phyloP scores from a whole-genome alignment of 1,140 invertebrate species.

The Trichomalopsis sarcophagae region DNA sequence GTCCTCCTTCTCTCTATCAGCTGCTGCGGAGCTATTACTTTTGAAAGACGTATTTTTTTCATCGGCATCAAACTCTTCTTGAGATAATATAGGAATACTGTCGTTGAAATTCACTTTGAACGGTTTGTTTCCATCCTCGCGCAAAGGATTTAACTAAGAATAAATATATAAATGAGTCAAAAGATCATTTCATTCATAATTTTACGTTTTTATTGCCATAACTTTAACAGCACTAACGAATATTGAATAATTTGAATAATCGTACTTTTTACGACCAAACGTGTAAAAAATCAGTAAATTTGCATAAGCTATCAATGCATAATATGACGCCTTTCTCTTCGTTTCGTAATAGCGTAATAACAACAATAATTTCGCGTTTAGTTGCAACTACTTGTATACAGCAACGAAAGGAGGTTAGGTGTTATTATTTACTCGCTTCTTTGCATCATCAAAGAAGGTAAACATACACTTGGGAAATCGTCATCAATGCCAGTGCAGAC shows the following conservation, averaged over 20 bases:
- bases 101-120: constrained; percentile 69
- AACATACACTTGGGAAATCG: not conserved
- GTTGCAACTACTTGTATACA: too few relatives aligned
- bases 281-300: not conserved
- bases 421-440: not conserved
- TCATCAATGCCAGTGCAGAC: not conserved
- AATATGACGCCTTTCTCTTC: not conserved
- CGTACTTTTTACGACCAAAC: not conserved
- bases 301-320: not conserved
- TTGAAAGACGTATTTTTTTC: constrained; percentile 62
- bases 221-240: not conserved
- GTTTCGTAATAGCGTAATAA: not conserved
- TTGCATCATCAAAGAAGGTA: not conserved
- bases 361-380: not conserved
- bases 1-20: constrained; percentile 70
- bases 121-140: constrained; percentile 63
- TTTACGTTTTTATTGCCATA: constrained; percentile 7
- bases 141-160: constrained; percentile 12
- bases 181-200: not conserved
- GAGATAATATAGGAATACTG: constrained; percentile 65
- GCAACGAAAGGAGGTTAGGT: not conserved
- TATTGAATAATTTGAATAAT: constrained; percentile 18
- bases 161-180: not conserved
- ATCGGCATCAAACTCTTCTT: constrained; percentile 63
- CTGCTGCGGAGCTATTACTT: constrained; percentile 39